Evolutionary conservation across 1,140 invertebrate genomes (phyloP).

Genomic region (Prorops nasuta): DNA sequence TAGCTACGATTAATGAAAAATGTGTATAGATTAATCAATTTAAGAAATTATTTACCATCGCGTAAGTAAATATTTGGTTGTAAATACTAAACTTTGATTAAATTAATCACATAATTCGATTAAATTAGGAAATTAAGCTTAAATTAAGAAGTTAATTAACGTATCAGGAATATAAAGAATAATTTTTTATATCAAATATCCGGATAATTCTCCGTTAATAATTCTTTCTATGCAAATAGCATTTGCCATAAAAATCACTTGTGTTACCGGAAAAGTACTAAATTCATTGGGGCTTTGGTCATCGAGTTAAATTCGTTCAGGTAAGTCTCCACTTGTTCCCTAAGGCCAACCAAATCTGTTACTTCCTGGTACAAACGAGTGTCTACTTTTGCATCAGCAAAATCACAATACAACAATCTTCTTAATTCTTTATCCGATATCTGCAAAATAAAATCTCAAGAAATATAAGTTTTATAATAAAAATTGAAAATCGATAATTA

Average conservation of each 20-base stretch:
- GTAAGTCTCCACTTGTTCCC: conserved; percentile 84
- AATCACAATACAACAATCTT: conserved; percentile 92
- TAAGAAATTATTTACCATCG: no score
- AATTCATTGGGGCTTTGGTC: conserved; percentile 96
- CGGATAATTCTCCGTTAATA: no score
- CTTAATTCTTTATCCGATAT: conserved; percentile 79
- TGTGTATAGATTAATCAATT: no score
- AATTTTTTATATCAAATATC: no score
- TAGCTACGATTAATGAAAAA: no score
- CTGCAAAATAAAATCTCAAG: conserved; percentile 34
- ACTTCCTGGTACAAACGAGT: conserved; percentile 87
- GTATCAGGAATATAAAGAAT: no score
- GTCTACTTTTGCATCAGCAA: conserved; percentile 90
- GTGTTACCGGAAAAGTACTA: conserved; percentile 84
- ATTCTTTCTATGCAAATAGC: background rate
- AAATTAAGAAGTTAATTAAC: no score
- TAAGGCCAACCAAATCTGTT: conserved; percentile 76
- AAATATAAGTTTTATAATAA: conserved; percentile 2
- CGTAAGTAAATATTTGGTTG: no score
- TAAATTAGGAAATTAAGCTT: no score
- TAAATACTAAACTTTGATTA: no score
- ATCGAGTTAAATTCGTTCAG: conserved; percentile 93
- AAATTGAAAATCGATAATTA: conserved; percentile 5
- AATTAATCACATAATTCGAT: no score
- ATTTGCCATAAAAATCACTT: background rate